Percentiles rank a stretch among this genome's conserved stretches.
These are phyloP conservation scores for Sitobion miscanthi DNA, from an alignment of 1,140 invertebrate species.

Conservation along the genomic window DNA sequence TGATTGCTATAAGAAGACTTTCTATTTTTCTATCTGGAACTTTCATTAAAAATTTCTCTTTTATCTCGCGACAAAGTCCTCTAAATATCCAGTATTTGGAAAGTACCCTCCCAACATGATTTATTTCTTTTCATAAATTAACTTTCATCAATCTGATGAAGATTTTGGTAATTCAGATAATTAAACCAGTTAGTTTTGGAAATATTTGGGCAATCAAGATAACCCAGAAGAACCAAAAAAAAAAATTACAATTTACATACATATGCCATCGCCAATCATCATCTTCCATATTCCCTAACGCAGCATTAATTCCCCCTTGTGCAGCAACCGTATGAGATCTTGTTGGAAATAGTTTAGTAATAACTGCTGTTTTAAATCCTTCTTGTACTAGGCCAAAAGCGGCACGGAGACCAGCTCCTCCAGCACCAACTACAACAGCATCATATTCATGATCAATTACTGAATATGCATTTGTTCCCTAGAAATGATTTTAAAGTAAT, in stretches of 20 bases:
- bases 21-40: too few relatives aligned
- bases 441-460: conserved; percentile 96
- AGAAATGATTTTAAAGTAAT: conserved; percentile 17
- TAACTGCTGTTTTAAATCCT: conserved; percentile 95
- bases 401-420: conserved; percentile 94
- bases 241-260: conserved; percentile 65
- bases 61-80: too few relatives aligned
- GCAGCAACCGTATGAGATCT: conserved; percentile 97
- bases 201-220: too few relatives aligned
- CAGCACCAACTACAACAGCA: conserved; percentile 96
- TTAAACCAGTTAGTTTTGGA: too few relatives aligned
- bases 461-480: conserved; percentile 73
- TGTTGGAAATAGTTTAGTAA: conserved; percentile 98
- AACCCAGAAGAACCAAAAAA: too few relatives aligned
- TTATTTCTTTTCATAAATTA: too few relatives aligned
- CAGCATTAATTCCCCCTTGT: conserved; percentile 91
- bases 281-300: conserved; percentile 90
- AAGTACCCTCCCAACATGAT: too few relatives aligned
- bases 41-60: too few relatives aligned
- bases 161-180: too few relatives aligned
- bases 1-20: too few relatives aligned
- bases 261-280: conserved; percentile 98
- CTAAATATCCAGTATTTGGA: too few relatives aligned
- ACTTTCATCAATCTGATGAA: too few relatives aligned
- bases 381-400: conserved; percentile 95